Evolutionary conservation across 2,797 vertebrate genomes (phyloP).

Genomic region (Furcifer pardalis): DNA sequence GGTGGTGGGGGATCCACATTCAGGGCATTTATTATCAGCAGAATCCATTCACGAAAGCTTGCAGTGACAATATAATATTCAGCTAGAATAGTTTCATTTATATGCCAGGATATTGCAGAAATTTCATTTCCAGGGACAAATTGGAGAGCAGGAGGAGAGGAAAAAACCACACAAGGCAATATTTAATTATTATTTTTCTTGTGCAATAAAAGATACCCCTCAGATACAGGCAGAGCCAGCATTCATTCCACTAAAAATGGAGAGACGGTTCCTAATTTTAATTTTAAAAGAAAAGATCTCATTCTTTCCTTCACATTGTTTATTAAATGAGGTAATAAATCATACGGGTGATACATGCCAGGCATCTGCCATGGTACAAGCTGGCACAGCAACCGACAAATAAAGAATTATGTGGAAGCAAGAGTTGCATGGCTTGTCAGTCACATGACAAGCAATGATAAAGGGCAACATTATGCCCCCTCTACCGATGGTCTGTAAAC

Average conservation of each 20-base stretch:
- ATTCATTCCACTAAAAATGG: slow-evolving; percentile 55
- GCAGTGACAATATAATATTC: slow-evolving; percentile 58
- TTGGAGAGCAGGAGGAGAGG: background rate
- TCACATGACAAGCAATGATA: slow-evolving; percentile 72
- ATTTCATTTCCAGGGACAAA: slow-evolving; percentile 61
- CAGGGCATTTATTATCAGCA: slow-evolving; percentile 59
- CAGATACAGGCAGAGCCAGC: slow-evolving; percentile 53
- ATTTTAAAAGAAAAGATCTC: slow-evolving; percentile 74
- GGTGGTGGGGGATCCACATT: slow-evolving; percentile 13
- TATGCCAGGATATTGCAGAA: slow-evolving; percentile 59
- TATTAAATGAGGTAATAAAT: slow-evolving; percentile 83
- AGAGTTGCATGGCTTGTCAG: slow-evolving; percentile 73
- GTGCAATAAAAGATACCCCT: slow-evolving; percentile 58
- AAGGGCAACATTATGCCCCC: slow-evolving; percentile 66
- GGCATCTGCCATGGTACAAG: slow-evolving; percentile 69
- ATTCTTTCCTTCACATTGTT: slow-evolving; percentile 71
- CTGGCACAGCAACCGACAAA: slow-evolving; percentile 66
- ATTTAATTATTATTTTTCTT: slow-evolving; percentile 63
- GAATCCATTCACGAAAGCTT: slow-evolving; percentile 49
- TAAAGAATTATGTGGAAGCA: slow-evolving; percentile 65
- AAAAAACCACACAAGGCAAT: slow-evolving; percentile 50
- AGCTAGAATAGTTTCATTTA: slow-evolving; percentile 61
- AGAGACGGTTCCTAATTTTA: slow-evolving; percentile 65
- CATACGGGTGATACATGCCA: slow-evolving; percentile 74
- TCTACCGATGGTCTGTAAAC: slow-evolving; percentile 65